These are phyloP conservation scores for Pocota personata DNA, from an alignment of 2,888 invertebrate genomes.

Conservation along the genomic window DNA sequence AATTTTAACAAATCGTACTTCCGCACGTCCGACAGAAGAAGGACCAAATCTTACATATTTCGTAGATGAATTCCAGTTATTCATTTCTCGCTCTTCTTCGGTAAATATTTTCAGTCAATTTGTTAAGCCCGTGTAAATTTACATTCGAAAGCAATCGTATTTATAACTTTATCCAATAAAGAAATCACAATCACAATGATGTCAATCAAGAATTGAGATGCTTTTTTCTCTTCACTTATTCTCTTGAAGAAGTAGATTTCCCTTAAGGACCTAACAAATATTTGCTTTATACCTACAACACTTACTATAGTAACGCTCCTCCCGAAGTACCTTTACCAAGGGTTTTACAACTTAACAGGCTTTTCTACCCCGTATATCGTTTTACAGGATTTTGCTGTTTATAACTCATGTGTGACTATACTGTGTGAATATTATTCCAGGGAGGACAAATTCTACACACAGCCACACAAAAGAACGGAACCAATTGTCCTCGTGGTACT, in stretches of 20 bases:
- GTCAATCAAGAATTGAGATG: conserved; percentile 31
- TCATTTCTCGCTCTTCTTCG: not conserved
- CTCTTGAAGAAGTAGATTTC: not conserved
- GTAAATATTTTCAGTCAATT: not conserved
- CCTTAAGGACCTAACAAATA: conserved; percentile 35
- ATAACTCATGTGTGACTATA: conserved; percentile 26
- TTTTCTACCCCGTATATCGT: conserved; percentile 18
- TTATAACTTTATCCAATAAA: conserved; percentile 18
- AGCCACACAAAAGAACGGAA: conserved; percentile 17
- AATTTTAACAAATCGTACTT: not conserved
- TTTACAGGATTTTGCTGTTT: conserved; percentile 7
- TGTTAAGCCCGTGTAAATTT: conserved; percentile 9
- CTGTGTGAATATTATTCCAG: conserved; percentile 23
- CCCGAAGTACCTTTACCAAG: not conserved
- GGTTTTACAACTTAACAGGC: conserved; percentile 36
- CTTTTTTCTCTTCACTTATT: not conserved
- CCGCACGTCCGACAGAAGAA: not conserved
- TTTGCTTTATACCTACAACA: conserved; percentile 35
- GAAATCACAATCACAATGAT: conserved; percentile 39
- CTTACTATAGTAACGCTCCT: not conserved
- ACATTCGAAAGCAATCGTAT: conserved; percentile 4
- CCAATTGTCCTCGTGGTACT: conserved; percentile 54
- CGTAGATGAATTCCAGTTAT: not conserved
- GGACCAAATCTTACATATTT: not conserved
- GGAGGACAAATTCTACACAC: not conserved